A percentile compares a stretch with the other conserved stretches of the same genome.
Evolutionary conservation across 2,113 vertebrate species (phyloP).

Genomic region (Albula glossodonta): DNA sequence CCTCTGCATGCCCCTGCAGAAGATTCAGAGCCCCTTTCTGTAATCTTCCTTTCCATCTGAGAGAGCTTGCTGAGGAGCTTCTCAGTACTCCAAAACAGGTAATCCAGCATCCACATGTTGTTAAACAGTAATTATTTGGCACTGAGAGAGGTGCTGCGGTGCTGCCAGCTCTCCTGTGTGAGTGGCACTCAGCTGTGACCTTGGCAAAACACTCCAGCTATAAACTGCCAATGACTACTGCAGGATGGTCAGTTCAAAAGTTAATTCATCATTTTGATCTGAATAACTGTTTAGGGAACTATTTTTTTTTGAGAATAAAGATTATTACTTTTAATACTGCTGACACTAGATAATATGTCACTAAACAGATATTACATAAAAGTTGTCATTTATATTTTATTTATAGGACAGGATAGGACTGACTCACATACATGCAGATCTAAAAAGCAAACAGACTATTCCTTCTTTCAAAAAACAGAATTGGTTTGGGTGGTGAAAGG

Average conservation of each 20-base stretch:
- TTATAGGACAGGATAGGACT: no score
- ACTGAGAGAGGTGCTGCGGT: no score
- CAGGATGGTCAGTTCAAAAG: neutral
- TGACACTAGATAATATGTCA: neutral
- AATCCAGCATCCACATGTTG: no score
- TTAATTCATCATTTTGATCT: neutral
- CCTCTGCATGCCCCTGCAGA: neutral
- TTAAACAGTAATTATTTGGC: no score
- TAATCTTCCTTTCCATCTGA: neutral
- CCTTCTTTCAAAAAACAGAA: neutral
- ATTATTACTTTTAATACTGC: neutral
- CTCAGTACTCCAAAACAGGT: no score
- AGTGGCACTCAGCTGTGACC: no score
- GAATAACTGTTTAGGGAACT: neutral
- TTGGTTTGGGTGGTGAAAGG: neutral
- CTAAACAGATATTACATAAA: neutral
- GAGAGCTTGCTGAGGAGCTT: no score
- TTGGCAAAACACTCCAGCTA: no score
- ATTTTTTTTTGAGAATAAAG: neutral
- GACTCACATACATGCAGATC: neutral
- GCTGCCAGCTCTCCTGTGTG: no score
- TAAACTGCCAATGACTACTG: neutral
- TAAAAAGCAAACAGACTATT: neutral
- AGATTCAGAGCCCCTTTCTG: neutral
- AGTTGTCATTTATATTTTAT: neutral